These are phyloP conservation scores for Pseudomyrmex sp. DNA, from an alignment of 1,140 invertebrate genomes.

Conservation along the genomic window DNA sequence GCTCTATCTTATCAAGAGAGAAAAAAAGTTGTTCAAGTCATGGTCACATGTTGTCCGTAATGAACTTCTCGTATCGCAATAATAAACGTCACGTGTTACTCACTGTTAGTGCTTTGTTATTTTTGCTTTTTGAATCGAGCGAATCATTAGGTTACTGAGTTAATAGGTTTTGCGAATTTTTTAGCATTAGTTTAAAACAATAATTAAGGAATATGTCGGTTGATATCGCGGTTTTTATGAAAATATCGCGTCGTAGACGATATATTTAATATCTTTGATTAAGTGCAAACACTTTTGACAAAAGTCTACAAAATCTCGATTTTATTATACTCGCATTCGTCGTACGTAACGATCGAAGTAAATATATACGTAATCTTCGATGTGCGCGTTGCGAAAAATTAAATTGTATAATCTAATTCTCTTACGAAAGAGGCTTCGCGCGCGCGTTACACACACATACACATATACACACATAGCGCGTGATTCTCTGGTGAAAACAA, in stretches of 20 bases:
- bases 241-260: too few species aligned
- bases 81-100: constrained; percentile 2
- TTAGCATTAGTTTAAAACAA: too few species aligned
- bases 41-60: constrained; percentile 4
- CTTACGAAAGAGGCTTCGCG: background rate
- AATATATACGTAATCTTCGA: constrained; percentile 5
- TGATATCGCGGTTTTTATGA: background rate
- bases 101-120: constrained; percentile 30
- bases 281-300: too few species aligned
- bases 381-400: background rate
- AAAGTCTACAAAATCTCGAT: too few species aligned
- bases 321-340: too few species aligned
- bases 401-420: constrained; percentile 21
- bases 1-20: constrained; percentile 36
- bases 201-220: too few species aligned
- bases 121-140: background rate
- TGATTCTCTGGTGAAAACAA: too few species aligned
- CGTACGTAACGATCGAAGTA: constrained; percentile 6
- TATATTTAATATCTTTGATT: too few species aligned
- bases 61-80: constrained; percentile 5
- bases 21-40: constrained; percentile 49
- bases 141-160: background rate
- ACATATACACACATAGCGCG: too few species aligned
- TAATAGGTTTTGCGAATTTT: background rate
- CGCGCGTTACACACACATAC: too few species aligned